Evolutionary conservation across 2,113 vertebrate species (phyloP).

Genomic region (Menidia beryllina): DNA sequence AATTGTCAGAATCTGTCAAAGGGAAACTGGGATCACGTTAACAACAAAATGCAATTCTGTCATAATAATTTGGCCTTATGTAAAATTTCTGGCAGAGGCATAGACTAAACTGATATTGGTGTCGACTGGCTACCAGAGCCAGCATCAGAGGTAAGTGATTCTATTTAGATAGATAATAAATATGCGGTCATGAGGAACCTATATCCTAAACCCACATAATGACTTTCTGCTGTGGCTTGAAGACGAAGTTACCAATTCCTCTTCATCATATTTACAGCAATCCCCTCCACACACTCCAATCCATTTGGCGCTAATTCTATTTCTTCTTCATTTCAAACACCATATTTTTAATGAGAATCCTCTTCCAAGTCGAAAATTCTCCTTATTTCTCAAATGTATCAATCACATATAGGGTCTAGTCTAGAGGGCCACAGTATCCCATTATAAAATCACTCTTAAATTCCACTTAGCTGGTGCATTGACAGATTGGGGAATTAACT

Average conservation of each 20-base stretch:
- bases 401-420: conserved; percentile 69
- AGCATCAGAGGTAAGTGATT: conserved; percentile 83
- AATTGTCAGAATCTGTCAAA: conserved; percentile 60
- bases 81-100: conserved; percentile 66
- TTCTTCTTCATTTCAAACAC: conserved; percentile 70
- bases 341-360: conserved; percentile 69
- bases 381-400: conserved; percentile 69
- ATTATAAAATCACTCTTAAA: conserved; percentile 62
- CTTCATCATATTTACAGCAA: conserved; percentile 76
- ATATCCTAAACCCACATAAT: conserved; percentile 81
- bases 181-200: conserved; percentile 81
- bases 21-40: conserved; percentile 62
- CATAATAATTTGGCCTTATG: conserved; percentile 68
- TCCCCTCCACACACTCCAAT: conserved; percentile 59
- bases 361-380: conserved; percentile 52
- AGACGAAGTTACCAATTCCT: conserved; percentile 63
- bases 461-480: conserved; percentile 62
- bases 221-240: conserved; percentile 74
- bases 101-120: conserved; percentile 69
- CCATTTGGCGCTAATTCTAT: conserved; percentile 70
- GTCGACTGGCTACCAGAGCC: conserved; percentile 77
- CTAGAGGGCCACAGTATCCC: conserved; percentile 50
- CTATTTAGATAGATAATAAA: conserved; percentile 85
- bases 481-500: conserved; percentile 65
- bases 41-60: conserved; percentile 69